Evolutionary conservation across 1,140 invertebrate genomes (phyloP), one percentile per base, ranked within the genome.

Genomic region (Drosophila lacertosa): DNA sequence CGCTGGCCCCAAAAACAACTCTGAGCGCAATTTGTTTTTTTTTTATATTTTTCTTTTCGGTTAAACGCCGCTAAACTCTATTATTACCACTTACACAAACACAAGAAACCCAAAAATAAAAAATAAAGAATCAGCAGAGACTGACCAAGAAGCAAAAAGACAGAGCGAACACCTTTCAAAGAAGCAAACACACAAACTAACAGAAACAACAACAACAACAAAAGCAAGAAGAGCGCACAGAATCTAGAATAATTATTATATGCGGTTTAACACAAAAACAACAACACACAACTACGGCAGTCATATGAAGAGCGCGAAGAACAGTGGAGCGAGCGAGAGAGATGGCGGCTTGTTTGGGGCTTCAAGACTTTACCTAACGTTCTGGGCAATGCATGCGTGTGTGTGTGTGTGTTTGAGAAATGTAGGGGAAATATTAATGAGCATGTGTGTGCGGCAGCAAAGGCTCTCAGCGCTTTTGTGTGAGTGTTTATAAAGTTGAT

Each of bases 401-500:
- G 22, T 33, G 15, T 32, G 42, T 72, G 59, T 51, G 68, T 60
- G 29, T n/a, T n/a, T 83, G 53, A 18, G 72, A 73, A 71, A 78
- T 80, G 72, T 84, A 84, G 81, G 80, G 76, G 76, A 86, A 84
- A 86, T 79, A 76, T 62, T 63, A 60, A 48, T 63, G 67, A 44
- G 55, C 54, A 45, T 63, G 33, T 71, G 39, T 73, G 40, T 69
- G 45, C 29, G 54, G 47, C 33, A 45, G 48, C 33, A 66, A 11
- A 24, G 63, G 37, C 57, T 65, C 45, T 50, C 59, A 50, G 42
- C 59, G 20, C 35, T 35, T 55, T 35, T 45, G 22, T 72, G 45
- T 67, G 67, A 35, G 73, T 88, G 59, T 80, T 84, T 79, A 89
- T 84, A 81, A 90, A 91, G 89, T 90, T 90, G 83, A 90, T 90